Evolutionary conservation across 2,113 vertebrate genomes (phyloP), one percentile per base, ranked within the genome.

Genomic region (Mobula birostris): DNA sequence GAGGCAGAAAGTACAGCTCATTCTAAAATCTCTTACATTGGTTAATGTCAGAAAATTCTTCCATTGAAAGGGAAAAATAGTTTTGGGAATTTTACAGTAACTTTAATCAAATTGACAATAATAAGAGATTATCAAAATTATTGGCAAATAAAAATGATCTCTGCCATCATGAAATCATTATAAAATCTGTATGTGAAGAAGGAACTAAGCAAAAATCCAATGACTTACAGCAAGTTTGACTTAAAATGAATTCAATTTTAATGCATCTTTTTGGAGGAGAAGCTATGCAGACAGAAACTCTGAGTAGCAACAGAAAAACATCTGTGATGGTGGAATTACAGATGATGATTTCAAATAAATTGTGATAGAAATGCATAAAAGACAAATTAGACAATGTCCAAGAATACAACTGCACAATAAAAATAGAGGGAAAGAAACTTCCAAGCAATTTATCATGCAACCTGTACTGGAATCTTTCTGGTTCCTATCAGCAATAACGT

Each of bases 401-500:
- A 87, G 83, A 82, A 61, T 87, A 27, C 9, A 87, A 87, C 11
- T 87, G 83, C 24, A 87, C 56, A 87, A 87, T 61, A 87, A 61
- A 61, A 87, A 87, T 2, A 63, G 61, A 15, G 83, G 58, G 48
- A 29, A 7, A 40, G 14, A 40, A 80, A 40, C 11, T 40, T 80
- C 14, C 79, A 80, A 80, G 32, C 0, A 19, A 24, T 61, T 87
- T 61, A 87, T 61, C 58, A 56, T 24, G 24, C 83, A 14, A 24
- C 27, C 83, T 87, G 56, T 14, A 29, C 27, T 61, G 56, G 83
- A 61, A 29, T 87, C 48, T 2, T 56, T 29, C 27, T 87, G 83
- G 83, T 9, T 61, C 7, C 24, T 5, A 5, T 87, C 83, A 61
- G 83, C 83, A 63, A 27, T 9, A 61, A 14, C 36, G 17, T 70